Evolutionary conservation across 2,797 vertebrate species (phyloP).

Genomic region (Sparidentex hasta): DNA sequence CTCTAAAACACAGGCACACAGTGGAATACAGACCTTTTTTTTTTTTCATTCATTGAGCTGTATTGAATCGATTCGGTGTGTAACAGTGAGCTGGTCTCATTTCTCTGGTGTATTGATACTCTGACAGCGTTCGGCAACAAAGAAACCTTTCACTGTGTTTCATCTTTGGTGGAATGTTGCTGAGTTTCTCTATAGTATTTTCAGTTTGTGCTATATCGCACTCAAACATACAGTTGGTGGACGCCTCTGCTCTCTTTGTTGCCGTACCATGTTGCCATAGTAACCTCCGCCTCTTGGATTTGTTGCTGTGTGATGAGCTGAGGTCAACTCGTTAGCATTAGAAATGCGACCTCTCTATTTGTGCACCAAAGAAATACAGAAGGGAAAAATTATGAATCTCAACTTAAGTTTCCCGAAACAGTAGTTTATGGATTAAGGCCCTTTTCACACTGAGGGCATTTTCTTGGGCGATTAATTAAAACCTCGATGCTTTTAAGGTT

Average conservation of each 20-base stretch:
- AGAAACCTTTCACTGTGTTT: slow-evolving; percentile 28
- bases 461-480: too few species aligned
- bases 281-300: slow-evolving; percentile 25
- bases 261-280: slow-evolving; percentile 48
- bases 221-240: slow-evolving; percentile 14
- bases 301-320: slow-evolving; percentile 12
- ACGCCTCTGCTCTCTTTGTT: slow-evolving; percentile 29
- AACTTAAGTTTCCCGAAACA: background rate
- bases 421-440: background rate
- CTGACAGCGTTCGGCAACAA: slow-evolving; percentile 9
- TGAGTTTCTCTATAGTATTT: slow-evolving; percentile 33
- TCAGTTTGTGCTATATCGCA: slow-evolving; percentile 18
- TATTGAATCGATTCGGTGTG: slow-evolving; percentile 21
- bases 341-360: slow-evolving; percentile 34
- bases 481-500: too few species aligned
- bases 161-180: slow-evolving; percentile 25
- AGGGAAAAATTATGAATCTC: background rate
- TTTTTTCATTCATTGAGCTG: slow-evolving; percentile 23
- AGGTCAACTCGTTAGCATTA: slow-evolving; percentile 53
- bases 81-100: slow-evolving; percentile 40
- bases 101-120: slow-evolving; percentile 46
- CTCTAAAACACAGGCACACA: slow-evolving; percentile 33
- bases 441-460: background rate
- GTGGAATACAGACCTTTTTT: slow-evolving; percentile 29
- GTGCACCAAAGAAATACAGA: slow-evolving; percentile 15